Base-by-base conservation (phyloP, 2,797 vertebrate genomes). In the Syndactyla subalaris region DNA sequence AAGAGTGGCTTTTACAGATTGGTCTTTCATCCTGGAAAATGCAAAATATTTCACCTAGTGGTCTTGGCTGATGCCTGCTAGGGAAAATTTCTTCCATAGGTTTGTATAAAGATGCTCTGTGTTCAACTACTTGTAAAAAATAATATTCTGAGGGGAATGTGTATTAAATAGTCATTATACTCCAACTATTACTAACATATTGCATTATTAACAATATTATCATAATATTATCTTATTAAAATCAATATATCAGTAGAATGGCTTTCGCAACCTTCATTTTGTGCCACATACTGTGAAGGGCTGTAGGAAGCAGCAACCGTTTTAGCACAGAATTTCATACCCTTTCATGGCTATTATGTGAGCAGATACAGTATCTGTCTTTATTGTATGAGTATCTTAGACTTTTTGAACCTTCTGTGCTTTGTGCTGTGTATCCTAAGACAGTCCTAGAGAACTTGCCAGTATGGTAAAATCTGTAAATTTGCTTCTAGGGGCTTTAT, bases 191-290 rank as follows among this genome's bases (percentile, higher is more conserved):
- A 91, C 73, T 88, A 95, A 77, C 58, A 46, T 94, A 83, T 38
- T 95, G 55, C n/a, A 88, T 93, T 96, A 93, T 92, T 94, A 95
- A 94, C 49, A 94, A 24, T 91, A 83, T 84, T 81, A 78, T 81
- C 17, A 46, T 90, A 75, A 67, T 76, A 15, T 10, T 62, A 14
- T 76, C 67, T 94, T 95, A 97, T 96, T 97, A 93, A 97, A 96
- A 93, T 90, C 90, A 84, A 51, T 95, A 94, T 86, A 97, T 97
- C 95, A 95, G 36, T 63, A 86, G 52, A 86, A 86, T 93, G 14
- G 30, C 39, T 88, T 88, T 93, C 16, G 36, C n/a, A 73, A 2
- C 43, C 22, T 93, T 90, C 36, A 45, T 84, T 96, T 87, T 41
- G 9, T 78, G 79, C 39, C n/a, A 41, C 79, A 45, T 88, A 34